Evolutionary conservation across 2,797 vertebrate genomes (phyloP).

Genomic region (Xiphophorus birchmanni): DNA sequence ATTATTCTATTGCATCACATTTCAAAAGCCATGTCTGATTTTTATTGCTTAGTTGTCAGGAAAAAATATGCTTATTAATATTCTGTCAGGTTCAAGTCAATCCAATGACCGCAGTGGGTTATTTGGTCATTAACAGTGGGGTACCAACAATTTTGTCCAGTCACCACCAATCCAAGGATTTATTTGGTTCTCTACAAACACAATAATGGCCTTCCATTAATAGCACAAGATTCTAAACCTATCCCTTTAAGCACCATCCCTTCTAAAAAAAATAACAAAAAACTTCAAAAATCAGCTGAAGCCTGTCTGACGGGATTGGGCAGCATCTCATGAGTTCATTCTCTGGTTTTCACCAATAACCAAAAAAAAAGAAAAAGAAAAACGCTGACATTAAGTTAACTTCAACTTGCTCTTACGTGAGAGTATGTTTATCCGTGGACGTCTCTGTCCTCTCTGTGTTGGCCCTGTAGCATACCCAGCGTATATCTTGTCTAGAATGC

Average conservation of each 20-base stretch:
- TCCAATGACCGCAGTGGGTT: not conserved
- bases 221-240: not conserved
- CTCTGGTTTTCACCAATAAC: not conserved
- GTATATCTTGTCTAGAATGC: not conserved
- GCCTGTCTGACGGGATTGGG: not conserved
- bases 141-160: not conserved
- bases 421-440: not conserved
- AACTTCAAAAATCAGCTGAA: not conserved
- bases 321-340: not conserved
- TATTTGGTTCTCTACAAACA: not conserved
- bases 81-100: not conserved
- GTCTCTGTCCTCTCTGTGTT: too few species aligned
- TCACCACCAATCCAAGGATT: not conserved
- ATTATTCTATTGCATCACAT: not conserved
- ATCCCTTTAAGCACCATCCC: not conserved
- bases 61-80: not conserved
- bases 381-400: not conserved
- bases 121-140: not conserved
- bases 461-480: too few species aligned
- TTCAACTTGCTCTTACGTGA: not conserved
- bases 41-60: not conserved
- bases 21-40: not conserved
- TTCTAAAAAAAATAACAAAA: not conserved
- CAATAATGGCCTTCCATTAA: not conserved
- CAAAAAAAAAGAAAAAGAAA: not conserved